Evolutionary conservation across 2,113 vertebrate genomes (phyloP).

Genomic region (Sardina pilchardus): DNA sequence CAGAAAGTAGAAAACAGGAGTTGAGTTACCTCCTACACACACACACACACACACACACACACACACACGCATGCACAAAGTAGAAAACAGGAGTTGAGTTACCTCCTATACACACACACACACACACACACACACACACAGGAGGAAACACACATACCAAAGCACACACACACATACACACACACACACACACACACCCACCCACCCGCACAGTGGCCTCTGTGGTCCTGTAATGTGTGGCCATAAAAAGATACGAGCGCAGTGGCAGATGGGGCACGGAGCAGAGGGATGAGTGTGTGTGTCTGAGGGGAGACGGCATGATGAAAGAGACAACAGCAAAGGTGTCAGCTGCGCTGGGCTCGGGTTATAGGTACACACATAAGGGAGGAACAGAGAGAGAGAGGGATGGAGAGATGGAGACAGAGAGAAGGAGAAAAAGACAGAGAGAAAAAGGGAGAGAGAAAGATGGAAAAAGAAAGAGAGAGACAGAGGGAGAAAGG

Average conservation of each 20-base stretch:
- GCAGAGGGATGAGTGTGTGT: constrained; percentile 21
- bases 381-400: not conserved
- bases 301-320: constrained; percentile 29
- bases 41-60: constrained; percentile 2
- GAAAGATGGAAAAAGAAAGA: not conserved
- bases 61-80: not conserved
- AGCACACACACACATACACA: not conserved
- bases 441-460: not conserved
- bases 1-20: not conserved
- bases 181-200: constrained; percentile 22
- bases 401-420: not conserved
- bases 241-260: constrained; percentile 27
- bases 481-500: not conserved
- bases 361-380: not conserved
- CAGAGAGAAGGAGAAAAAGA: not conserved
- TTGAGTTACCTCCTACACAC: not conserved
- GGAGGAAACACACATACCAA: not conserved
- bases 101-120: too few relatives aligned
- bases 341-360: not conserved
- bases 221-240: constrained; percentile 28
- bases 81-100: too few relatives aligned
- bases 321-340: constrained; percentile 20
- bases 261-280: constrained; percentile 33
- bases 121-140: too few relatives aligned
- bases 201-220: constrained; percentile 29